These are phyloP conservation scores for Forbesichthys agassizii DNA, from an alignment of 2,113 vertebrate genomes.

Conservation along the genomic window DNA sequence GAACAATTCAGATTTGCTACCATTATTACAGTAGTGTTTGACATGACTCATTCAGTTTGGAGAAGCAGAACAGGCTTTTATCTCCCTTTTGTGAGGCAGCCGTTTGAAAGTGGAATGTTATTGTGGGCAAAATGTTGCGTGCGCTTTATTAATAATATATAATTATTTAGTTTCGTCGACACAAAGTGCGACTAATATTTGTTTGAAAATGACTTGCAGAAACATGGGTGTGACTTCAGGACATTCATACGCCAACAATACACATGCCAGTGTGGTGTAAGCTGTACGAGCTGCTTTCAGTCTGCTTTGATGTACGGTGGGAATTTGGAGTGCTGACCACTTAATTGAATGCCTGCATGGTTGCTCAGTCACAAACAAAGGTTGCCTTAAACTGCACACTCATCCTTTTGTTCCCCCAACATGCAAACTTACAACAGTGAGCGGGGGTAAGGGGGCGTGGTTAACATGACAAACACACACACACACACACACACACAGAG, in stretches of 20 bases:
- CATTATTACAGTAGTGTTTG: not conserved
- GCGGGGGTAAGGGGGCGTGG: conserved; percentile 12
- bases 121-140: not conserved
- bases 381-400: conserved; percentile 72
- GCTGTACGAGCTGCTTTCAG: conserved; percentile 11
- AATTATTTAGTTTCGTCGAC: not conserved
- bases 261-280: conserved; percentile 1
- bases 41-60: not conserved
- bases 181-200: not conserved
- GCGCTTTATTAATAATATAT: not conserved
- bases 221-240: conserved; percentile 2
- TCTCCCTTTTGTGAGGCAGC: not conserved
- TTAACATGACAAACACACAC: conserved; percentile 38
- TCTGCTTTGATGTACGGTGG: conserved; percentile 37
- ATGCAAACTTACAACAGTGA: conserved; percentile 59
- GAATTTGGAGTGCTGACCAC: conserved; percentile 48
- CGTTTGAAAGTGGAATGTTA: not conserved
- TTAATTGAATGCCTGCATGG: conserved; percentile 72
- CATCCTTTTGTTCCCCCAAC: conserved; percentile 68
- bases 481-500: conserved; percentile 40
- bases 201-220: not conserved
- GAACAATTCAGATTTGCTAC: conserved; percentile 9
- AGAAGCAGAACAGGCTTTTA: not conserved
- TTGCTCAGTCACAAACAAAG: conserved; percentile 78
- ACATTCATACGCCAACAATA: not conserved